These are phyloP conservation scores for Pipistrellus kuhlii DNA, from an alignment of 2,797 vertebrate genomes.

Conservation along the genomic window DNA sequence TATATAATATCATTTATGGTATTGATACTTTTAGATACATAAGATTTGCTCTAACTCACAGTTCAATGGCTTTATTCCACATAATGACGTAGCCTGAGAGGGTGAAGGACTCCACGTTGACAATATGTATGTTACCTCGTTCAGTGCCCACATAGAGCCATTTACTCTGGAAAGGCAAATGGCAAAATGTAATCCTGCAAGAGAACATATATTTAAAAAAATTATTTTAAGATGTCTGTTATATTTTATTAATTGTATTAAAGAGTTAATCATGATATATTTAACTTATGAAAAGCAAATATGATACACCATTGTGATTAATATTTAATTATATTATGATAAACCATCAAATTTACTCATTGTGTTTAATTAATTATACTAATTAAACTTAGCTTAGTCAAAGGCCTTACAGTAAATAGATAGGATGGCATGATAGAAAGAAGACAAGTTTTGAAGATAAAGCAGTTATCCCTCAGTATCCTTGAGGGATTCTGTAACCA, in stretches of 20 bases:
- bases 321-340: not conserved
- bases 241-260: not conserved
- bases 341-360: not conserved
- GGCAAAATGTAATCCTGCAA: slow-evolving; percentile 96
- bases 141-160: slow-evolving; percentile 99
- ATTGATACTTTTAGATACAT: slow-evolving; percentile 34
- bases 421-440: not conserved
- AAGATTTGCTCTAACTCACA: slow-evolving; percentile 91
- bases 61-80: slow-evolving; percentile 99
- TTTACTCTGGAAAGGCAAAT: slow-evolving; percentile 99
- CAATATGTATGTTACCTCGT: slow-evolving; percentile 98
- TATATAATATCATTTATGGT: not conserved
- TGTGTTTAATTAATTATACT: slow-evolving; percentile 19
- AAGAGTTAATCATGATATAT: not conserved
- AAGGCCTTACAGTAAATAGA: not conserved
- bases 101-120: slow-evolving; percentile 99
- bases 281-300: slow-evolving; percentile 61
- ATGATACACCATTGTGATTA: not conserved
- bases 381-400: slow-evolving; percentile 20
- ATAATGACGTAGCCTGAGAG: slow-evolving; percentile 99
- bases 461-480: not conserved
- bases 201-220: slow-evolving; percentile 78
- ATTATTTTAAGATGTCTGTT: not conserved
- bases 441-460: not conserved
- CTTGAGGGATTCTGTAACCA: not conserved